Evolutionary conservation across 1,140 invertebrate genomes (phyloP), one percentile per base, ranked within the genome.

Genomic region (Gonioctena quinquepunctata): DNA sequence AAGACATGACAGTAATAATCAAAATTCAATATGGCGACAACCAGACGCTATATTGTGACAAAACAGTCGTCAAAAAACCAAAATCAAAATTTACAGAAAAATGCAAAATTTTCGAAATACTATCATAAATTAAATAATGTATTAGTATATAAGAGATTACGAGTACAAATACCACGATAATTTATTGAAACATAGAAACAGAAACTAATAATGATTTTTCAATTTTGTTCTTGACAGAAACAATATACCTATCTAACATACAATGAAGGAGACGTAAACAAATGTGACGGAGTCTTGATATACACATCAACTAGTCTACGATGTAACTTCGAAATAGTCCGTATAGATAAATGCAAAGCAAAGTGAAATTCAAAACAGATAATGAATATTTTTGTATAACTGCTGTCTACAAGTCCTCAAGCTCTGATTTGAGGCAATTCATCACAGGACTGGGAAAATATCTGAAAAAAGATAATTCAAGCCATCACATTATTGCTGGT

Each of bases 401-500:
- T 54, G 50, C 50, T 22, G 19, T 54, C n/a, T 54, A 54, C 18
- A 54, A 18, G 50, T 54, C 18, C 18, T 18, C 50, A 16, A 54
- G 18, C 50, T 54, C 50, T 54, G 50, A 54, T 54, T 16, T 18
- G 11, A 54, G 18, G 50, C 50, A 54, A 21, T 54, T 54, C 18
- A 54, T 54, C 18, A 54, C 18, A 22, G 50, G 50, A 16, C n/a
- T 54, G 50, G 18, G 18, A 18, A 18, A 54, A 54, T 54, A 21
- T 54, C 19, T 54, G 50, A 18, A 21, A n/a, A 22, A 18, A 54
- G 16, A 22, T 18, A 54, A 22, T 22, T 13, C 19, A 22, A 54
- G 19, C 50, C 50, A 54, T 54, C 50, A 54, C 50, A 54, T 54
- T 54, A 54, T 54, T 54, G 50, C 50, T 16, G 50, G 50, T 18